phyloP scores from a whole-genome alignment of 2,888 invertebrate species.

The Xanthorhoe designata region DNA sequence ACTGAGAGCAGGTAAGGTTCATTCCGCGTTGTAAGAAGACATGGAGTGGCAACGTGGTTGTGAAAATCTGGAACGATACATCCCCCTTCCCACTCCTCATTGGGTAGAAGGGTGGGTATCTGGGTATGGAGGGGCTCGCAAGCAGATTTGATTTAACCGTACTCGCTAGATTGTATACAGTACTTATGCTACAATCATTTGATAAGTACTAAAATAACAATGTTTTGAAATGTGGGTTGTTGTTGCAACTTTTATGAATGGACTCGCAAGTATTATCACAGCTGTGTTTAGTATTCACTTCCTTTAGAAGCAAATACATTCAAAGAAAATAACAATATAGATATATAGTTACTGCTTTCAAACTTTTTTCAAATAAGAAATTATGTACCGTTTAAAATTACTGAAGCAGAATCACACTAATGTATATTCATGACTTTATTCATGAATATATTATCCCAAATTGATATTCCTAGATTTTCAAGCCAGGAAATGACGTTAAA shows the following conservation, averaged over 20 bases:
- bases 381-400: too few relatives aligned
- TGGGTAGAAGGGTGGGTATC: not conserved
- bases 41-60: constrained; percentile 9
- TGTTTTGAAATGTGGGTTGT: constrained; percentile 1
- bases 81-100: not conserved
- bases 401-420: too few relatives aligned
- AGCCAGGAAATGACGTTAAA: not conserved
- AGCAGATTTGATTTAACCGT: constrained; percentile 12
- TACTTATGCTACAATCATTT: not conserved
- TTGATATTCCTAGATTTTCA: not conserved
- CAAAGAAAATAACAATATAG: too few relatives aligned
- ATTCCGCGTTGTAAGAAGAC: not conserved
- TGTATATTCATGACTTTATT: too few relatives aligned
- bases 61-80: constrained; percentile 21
- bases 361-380: too few relatives aligned
- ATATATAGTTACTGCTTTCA: too few relatives aligned
- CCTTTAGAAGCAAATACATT: not conserved
- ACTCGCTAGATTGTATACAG: not conserved
- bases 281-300: not conserved
- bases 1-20: not conserved
- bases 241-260: constrained; percentile 8
- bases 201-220: constrained; percentile 4
- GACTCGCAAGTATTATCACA: not conserved
- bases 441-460: too few relatives aligned
- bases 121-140: constrained; percentile 1